Evolutionary conservation across 2,113 vertebrate genomes (phyloP), one percentile per base, ranked within the genome.

Genomic region (Oreotragus oreotragus): DNA sequence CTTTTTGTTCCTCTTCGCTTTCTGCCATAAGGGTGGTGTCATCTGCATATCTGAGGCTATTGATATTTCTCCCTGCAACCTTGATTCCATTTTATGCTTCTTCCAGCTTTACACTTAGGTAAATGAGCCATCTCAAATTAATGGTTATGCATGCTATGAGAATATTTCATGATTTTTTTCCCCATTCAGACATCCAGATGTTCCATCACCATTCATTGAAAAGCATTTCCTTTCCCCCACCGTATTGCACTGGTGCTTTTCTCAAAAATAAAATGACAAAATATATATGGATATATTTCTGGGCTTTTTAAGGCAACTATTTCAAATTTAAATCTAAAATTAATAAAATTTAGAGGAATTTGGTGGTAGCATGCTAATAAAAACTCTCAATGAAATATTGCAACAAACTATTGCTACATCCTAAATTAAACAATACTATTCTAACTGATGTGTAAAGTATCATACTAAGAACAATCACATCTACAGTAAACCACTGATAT

Each of bases 311-410:
- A 91, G 30, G 60, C 30, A 96, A 64, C 47, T 43, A 92, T 79
- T 92, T 95, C 66, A 89, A 79, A 77, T 90, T 92, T 96, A 96
- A 89, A 84, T 43, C 62, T 81, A 94, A 94, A 77, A 81, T 23
- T 77, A 84, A 90, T 81, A 85, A 77, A 88, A 64, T 62, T 66
- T 76, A 85, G 49, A 90, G 89, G n/a, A 90, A 91, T 90, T 73
- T 87, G 16, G 33, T 66, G 53, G 27, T 83, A 77, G 53, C 30
- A 91, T 55, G 36, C 45, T 36, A 86, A 85, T 58, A 89, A 88
- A 97, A 90, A 36, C 55, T 57, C 90, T 86, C 27, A 89, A 30
- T 80, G 49, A 94, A 94, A 93, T 94, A 87, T 4, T 84, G 58
- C 23, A 55, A 28, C 17, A 91, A 80, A 39, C 30, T 90, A 95